A percentile compares a stretch with the other conserved stretches of the same genome.
phyloP scores from a whole-genome alignment of 2,797 vertebrate genomes.

The Malurus leucopterus region DNA sequence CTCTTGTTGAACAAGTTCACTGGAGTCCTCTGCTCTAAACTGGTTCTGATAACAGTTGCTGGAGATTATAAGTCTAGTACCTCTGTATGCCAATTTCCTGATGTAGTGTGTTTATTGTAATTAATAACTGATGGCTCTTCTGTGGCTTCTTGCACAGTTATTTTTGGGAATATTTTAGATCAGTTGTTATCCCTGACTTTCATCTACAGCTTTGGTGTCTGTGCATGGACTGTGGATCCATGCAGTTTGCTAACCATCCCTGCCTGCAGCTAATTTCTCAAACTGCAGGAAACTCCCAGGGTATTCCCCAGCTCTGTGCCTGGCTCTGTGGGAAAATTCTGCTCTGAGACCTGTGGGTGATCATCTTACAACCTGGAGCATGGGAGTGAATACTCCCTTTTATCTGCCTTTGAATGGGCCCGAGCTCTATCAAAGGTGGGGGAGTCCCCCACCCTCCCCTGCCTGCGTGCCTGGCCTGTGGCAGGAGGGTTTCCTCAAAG shows the following conservation, averaged over 20 bases:
- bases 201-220: neutral
- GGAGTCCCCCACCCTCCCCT: neutral
- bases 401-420: constrained; percentile 4
- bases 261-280: neutral
- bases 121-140: neutral
- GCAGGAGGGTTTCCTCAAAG: neutral
- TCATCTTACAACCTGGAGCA: constrained; percentile 12
- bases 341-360: neutral
- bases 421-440: neutral
- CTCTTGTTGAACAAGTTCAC: neutral
- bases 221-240: neutral
- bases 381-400: neutral
- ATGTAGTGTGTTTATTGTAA: neutral
- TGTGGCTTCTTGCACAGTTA: neutral
- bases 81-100: neutral
- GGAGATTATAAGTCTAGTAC: neutral
- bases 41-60: neutral
- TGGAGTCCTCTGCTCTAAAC: neutral
- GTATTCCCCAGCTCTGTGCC: neutral
- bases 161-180: neutral
- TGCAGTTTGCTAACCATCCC: neutral
- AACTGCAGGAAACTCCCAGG: neutral
- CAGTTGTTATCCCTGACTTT: neutral
- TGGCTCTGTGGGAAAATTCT: constrained; percentile 14
- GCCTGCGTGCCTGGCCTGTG: neutral